Base-by-base conservation (phyloP, 1,140 invertebrate genomes). In the Agrypnia vestita region DNA sequence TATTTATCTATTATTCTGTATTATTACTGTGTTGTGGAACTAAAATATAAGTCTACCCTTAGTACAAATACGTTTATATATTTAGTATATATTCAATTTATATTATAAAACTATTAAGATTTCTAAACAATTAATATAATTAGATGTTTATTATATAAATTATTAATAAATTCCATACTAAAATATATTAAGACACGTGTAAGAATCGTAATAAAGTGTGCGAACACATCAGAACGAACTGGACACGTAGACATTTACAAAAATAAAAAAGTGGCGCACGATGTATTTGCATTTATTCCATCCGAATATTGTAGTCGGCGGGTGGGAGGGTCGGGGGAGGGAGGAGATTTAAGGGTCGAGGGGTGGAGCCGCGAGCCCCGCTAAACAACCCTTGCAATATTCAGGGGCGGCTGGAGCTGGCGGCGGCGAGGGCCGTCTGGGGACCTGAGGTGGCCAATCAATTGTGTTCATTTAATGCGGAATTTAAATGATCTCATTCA, bases 331-430 rank as follows among this genome's bases (percentile, higher is more conserved):
- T 46, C 13, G 62, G 62, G 12, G 43, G 43, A 0, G 11, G n/a
- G 62, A n/a, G 64, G 12, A 69, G 44, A 69, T 69, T 69, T 69
- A 47, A 69, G 64, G 46, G 64, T 15, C 19, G 15, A 69, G 64
- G 64, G 64, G 64, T 47, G 64, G 64, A 69, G 64, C 44, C n/a
- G n/a, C 19, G 61, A 69, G 64, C 44, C n/a, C 19, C 19, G 61
- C 7, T 25, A 69, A 69, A 69, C 64, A 69, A 69, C 64, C 64
- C 64, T 44, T 69, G 64, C 64, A 69, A 69, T 69, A 69, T 69
- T 69, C 17, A 69, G 64, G 64, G 61, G 61, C 35, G 61, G 61
- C 19, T 10, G 61, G 21, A 43, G 59, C 59, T n/a, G 35, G 13
- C 3, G 35, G 21, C 8, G 61, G 61, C 25, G 35, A 1, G 10